Conservation (phyloP, 2,888 invertebrate species). For the Habroteleia sp. region DNA sequence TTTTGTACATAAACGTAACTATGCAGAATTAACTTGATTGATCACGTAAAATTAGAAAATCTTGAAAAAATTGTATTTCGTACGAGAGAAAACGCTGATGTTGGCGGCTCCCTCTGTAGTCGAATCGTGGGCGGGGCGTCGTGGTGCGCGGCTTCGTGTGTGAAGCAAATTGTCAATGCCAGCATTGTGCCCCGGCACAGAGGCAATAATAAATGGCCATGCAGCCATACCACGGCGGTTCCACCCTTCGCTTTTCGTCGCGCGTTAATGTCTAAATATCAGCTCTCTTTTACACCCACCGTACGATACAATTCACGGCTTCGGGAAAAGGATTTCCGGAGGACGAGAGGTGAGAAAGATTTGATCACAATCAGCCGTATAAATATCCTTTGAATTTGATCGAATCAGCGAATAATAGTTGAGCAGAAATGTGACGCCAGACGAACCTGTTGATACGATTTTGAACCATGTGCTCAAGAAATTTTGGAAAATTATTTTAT, state of each 20-base stretch:
- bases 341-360: slow-evolving; percentile 37
- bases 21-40: slow-evolving; percentile 20
- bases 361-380: slow-evolving; percentile 45
- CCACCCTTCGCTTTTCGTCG: slow-evolving; percentile 64
- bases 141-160: slow-evolving; percentile 77
- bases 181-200: slow-evolving; percentile 73
- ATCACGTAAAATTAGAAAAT: slow-evolving; percentile 24
- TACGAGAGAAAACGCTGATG: slow-evolving; percentile 10
- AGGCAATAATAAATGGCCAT: slow-evolving; percentile 76
- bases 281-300: slow-evolving; percentile 58
- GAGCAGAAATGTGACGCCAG: slow-evolving; percentile 5
- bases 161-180: slow-evolving; percentile 79
- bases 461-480: not conserved
- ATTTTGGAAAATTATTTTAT: slow-evolving; percentile 16
- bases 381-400: slow-evolving; percentile 37
- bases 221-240: slow-evolving; percentile 67
- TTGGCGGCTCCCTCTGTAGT: slow-evolving; percentile 76
- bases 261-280: slow-evolving; percentile 67
- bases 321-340: slow-evolving; percentile 46
- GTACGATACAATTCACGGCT: slow-evolving; percentile 58
- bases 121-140: slow-evolving; percentile 79
- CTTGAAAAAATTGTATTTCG: slow-evolving; percentile 16
- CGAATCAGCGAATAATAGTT: slow-evolving; percentile 19
- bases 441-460: slow-evolving; percentile 16
- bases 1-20: not conserved